Evolutionary conservation across 2,888 invertebrate genomes (phyloP).

Genomic region (Mellilla xanthometata): DNA sequence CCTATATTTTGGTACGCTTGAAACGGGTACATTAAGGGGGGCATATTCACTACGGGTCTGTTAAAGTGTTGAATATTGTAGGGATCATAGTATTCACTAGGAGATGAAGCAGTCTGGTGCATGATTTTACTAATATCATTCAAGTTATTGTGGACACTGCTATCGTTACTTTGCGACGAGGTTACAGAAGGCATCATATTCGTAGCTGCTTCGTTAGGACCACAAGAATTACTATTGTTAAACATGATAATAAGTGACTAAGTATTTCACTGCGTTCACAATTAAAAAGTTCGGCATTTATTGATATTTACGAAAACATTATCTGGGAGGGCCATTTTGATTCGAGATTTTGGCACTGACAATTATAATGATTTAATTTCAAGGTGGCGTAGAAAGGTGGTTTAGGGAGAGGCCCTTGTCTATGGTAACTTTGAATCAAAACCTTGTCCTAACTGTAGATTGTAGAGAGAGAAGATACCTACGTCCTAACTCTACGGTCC

Average conservation of each 20-base stretch:
- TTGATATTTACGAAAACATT: slow-evolving; percentile 11
- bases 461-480: no score
- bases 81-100: slow-evolving; percentile 47
- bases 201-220: slow-evolving; percentile 58
- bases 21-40: slow-evolving; percentile 46
- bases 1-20: slow-evolving; percentile 49
- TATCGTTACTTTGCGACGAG: slow-evolving; percentile 48
- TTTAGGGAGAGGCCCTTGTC: no score
- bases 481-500: no score
- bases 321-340: slow-evolving; percentile 16
- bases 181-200: slow-evolving; percentile 58
- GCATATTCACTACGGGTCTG: slow-evolving; percentile 43
- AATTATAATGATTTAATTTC: neutral
- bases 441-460: no score
- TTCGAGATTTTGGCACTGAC: neutral
- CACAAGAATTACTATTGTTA: slow-evolving; percentile 66
- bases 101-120: slow-evolving; percentile 39
- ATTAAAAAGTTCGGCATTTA: slow-evolving; percentile 24
- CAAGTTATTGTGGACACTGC: slow-evolving; percentile 54
- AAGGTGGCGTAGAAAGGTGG: no score
- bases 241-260: slow-evolving; percentile 51
- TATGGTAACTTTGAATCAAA: no score
- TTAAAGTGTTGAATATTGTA: slow-evolving; percentile 52
- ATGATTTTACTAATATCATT: slow-evolving; percentile 56
- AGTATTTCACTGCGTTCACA: slow-evolving; percentile 31